A percentile compares a stretch with the other conserved stretches of the same genome.
These are phyloP conservation scores for Fringilla coelebs DNA, from an alignment of 2,797 vertebrate species.

Conservation along the genomic window DNA sequence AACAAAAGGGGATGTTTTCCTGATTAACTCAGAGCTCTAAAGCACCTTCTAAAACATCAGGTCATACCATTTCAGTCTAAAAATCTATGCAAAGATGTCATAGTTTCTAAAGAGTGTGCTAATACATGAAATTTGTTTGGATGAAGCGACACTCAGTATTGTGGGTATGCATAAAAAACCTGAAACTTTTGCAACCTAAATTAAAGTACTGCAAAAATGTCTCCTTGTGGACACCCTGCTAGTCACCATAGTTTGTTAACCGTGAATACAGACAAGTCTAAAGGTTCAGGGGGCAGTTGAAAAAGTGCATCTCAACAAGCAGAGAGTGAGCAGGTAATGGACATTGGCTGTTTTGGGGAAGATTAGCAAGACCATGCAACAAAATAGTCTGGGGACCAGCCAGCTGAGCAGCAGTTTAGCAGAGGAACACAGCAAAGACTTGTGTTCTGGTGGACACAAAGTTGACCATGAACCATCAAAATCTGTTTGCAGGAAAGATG, in stretches of 20 bases:
- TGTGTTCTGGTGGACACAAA: neutral
- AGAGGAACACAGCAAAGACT: neutral
- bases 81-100: conserved; percentile 33
- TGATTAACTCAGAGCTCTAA: conserved; percentile 55
- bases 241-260: neutral
- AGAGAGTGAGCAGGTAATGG: neutral
- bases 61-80: conserved; percentile 54
- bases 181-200: conserved; percentile 52
- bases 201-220: conserved; percentile 49
- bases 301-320: neutral
- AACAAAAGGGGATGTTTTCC: conserved; percentile 62
- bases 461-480: neutral
- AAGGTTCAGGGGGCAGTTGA: neutral
- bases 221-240: neutral
- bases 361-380: neutral
- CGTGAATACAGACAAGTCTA: neutral
- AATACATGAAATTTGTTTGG: conserved; percentile 63
- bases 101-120: conserved; percentile 56
- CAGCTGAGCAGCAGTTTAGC: neutral
- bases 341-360: neutral
- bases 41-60: conserved; percentile 54
- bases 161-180: conserved; percentile 9
- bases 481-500: neutral
- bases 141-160: conserved; percentile 46
- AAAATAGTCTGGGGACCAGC: neutral